Conservation (phyloP, 1,140 invertebrate genomes). For the Onthophagus taurus region DNA sequence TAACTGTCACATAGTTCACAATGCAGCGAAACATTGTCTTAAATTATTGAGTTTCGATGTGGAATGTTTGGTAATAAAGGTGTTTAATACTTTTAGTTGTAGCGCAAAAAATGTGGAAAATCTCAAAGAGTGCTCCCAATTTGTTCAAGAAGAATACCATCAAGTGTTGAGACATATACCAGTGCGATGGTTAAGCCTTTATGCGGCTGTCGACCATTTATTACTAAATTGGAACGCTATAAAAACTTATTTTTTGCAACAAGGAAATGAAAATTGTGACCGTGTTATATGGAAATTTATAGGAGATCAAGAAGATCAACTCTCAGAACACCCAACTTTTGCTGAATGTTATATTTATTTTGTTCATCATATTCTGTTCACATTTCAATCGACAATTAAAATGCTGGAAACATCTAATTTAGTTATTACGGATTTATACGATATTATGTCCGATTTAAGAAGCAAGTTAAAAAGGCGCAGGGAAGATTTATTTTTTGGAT, state of each 20-base stretch:
- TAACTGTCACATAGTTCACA: constrained; percentile 7
- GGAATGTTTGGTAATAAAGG: constrained; percentile 4
- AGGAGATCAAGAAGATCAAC: constrained; percentile 5
- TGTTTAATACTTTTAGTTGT: constrained; percentile 7
- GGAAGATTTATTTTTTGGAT: constrained; percentile 6
- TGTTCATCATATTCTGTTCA: constrained; percentile 5
- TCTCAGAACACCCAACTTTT: constrained; percentile 11
- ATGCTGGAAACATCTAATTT: constrained; percentile 6
- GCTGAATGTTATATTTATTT: constrained; percentile 10
- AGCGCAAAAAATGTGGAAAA: constrained; percentile 6
- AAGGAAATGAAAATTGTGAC: constrained; percentile 5
- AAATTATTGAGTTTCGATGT: constrained; percentile 2
- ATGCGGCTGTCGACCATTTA: constrained; percentile 3
- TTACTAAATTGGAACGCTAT: constrained; percentile 7
- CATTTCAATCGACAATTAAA: constrained; percentile 10
- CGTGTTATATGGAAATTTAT: constrained; percentile 6
- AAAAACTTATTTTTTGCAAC: constrained; percentile 8
- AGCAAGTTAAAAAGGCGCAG: constrained; percentile 4
- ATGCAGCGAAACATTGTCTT: constrained; percentile 3
- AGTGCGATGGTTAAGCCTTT: constrained; percentile 6
- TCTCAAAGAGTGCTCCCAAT: constrained; percentile 2
- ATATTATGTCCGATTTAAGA: constrained; percentile 11
- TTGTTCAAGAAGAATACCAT: constrained; percentile 6
- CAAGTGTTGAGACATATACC: constrained; percentile 7
- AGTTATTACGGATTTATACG: constrained; percentile 8